These are phyloP conservation scores for Scaptodrosophila latifasciaeformis DNA, from an alignment of 2,888 invertebrate species.

Conservation along the genomic window DNA sequence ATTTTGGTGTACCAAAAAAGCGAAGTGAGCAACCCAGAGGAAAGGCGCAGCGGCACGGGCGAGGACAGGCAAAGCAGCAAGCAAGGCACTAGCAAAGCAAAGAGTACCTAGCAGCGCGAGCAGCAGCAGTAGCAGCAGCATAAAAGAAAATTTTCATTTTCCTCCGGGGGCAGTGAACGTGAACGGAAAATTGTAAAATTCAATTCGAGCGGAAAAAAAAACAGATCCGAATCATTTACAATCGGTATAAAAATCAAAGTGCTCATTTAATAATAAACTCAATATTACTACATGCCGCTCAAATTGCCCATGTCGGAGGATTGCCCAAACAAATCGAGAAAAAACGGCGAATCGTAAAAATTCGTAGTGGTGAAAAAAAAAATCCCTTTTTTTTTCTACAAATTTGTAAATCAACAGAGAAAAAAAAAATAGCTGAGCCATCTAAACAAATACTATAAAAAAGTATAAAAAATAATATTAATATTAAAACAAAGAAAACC, in stretches of 20 bases:
- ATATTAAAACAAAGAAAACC: too few species aligned
- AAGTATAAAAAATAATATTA: too few species aligned
- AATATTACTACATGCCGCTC: neutral
- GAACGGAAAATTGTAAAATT: slow-evolving; percentile 29
- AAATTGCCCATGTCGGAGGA: slow-evolving; percentile 10
- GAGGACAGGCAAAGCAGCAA: slow-evolving; percentile 34
- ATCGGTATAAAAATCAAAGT: neutral
- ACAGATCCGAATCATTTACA: neutral
- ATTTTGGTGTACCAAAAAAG: slow-evolving; percentile 75
- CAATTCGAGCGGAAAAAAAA: slow-evolving; percentile 3
- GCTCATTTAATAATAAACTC: neutral
- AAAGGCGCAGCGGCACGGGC: slow-evolving; percentile 49
- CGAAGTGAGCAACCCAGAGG: slow-evolving; percentile 42
- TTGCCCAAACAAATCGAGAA: slow-evolving; percentile 10
- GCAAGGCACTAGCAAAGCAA: slow-evolving; percentile 30
- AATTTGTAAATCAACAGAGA: slow-evolving; percentile 7
- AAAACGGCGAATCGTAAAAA: slow-evolving; percentile 15
- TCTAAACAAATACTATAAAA: too few species aligned
- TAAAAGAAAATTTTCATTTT: slow-evolving; percentile 32
- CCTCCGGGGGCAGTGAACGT: slow-evolving; percentile 23
- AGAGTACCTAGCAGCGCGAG: too few species aligned
- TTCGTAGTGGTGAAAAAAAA: too few species aligned
- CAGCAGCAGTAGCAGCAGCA: slow-evolving; percentile 25
- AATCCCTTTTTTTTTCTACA: too few species aligned
- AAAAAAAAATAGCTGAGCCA: too few species aligned